Evolutionary conservation across 2,888 invertebrate genomes (phyloP).

Genomic region (Iphiclides podalirius): DNA sequence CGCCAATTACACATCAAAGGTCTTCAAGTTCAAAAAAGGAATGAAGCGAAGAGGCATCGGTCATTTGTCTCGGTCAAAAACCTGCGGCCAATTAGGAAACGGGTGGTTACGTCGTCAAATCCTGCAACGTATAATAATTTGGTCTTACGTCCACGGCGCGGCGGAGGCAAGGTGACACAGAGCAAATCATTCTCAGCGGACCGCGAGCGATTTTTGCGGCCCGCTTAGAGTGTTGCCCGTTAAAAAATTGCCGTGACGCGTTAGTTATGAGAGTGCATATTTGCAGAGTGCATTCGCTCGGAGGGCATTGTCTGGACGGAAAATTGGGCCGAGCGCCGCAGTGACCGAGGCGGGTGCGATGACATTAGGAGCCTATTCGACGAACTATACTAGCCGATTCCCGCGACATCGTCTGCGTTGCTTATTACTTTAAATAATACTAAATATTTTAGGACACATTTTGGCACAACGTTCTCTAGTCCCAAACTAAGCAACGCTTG

Average conservation of each 20-base stretch:
- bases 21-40: constrained; percentile 25
- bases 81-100: constrained; percentile 34
- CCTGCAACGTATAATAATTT: constrained; percentile 26
- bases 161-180: constrained; percentile 1
- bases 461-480: too few relatives aligned
- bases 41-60: constrained; percentile 10
- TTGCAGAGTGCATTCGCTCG: constrained; percentile 8
- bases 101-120: constrained; percentile 30
- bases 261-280: constrained; percentile 5
- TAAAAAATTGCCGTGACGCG: constrained; percentile 10
- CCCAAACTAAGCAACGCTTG: too few relatives aligned
- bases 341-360: constrained; percentile 15
- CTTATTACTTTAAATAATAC: too few relatives aligned
- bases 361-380: constrained; percentile 29
- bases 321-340: constrained; percentile 18
- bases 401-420: too few relatives aligned
- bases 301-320: constrained; percentile 14
- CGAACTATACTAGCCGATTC: too few relatives aligned
- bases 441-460: too few relatives aligned
- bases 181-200: background rate
- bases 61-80: constrained; percentile 37
- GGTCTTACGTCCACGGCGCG: constrained; percentile 4
- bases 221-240: background rate
- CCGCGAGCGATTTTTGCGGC: background rate
- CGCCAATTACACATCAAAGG: constrained; percentile 16